Evolutionary conservation across 2,888 invertebrate genomes (phyloP).

Genomic region (Strigamia maritima): DNA sequence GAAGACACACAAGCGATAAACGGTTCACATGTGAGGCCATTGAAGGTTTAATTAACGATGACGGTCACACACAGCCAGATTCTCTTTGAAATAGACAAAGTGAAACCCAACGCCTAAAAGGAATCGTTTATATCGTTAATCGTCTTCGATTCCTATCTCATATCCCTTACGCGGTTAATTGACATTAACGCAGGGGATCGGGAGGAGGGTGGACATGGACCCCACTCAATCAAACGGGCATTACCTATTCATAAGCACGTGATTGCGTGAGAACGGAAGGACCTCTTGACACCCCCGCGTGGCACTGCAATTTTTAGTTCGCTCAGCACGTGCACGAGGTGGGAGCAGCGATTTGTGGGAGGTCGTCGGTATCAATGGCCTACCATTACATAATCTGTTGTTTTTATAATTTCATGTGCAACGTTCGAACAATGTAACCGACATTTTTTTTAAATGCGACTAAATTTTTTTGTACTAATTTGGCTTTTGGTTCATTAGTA

Average conservation of each 20-base stretch:
- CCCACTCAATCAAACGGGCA: conserved; percentile 30
- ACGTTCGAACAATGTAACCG: neutral
- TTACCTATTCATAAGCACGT: conserved; percentile 34
- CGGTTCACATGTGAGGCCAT: neutral
- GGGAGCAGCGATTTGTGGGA: conserved; percentile 28
- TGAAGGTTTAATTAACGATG: conserved; percentile 27
- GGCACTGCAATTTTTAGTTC: conserved; percentile 30
- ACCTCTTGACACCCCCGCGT: conserved; percentile 34
- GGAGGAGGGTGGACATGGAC: neutral
- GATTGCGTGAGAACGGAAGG: conserved; percentile 34
- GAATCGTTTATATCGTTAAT: neutral
- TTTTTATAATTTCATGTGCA: neutral
- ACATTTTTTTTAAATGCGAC: neutral
- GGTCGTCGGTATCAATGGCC: conserved; percentile 27
- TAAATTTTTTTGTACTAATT: conserved; percentile 10
- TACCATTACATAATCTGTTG: conserved; percentile 18
- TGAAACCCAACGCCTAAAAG: conserved; percentile 11
- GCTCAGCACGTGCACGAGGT: conserved; percentile 34
- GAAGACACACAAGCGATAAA: neutral
- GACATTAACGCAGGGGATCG: neutral
- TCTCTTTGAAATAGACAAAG: neutral
- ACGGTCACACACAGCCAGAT: conserved; percentile 17
- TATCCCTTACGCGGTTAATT: neutral
- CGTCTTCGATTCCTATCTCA: conserved; percentile 9
- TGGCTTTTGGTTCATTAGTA: neutral